Percentiles rank a stretch among this genome's conserved stretches.
Evolutionary conservation across 2,888 invertebrate genomes (phyloP).

Genomic region (Clitarchus hookeri): DNA sequence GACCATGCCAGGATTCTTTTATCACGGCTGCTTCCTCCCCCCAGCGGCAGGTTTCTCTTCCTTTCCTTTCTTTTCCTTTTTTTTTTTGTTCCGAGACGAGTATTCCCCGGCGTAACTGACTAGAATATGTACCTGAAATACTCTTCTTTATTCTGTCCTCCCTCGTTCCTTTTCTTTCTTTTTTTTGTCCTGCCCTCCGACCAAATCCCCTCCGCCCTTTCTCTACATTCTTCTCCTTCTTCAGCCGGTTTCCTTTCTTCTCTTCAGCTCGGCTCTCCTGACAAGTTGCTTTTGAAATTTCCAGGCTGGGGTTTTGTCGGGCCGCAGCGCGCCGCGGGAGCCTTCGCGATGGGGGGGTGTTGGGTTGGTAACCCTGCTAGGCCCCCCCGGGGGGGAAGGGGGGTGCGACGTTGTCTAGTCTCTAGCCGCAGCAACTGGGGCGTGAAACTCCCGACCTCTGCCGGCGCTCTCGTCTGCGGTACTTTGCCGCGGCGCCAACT

Average conservation of each 20-base stretch:
- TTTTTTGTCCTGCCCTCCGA: conserved; percentile 38
- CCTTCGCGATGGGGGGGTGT: not conserved
- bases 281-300: conserved; percentile 57
- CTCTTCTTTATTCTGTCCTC: not conserved
- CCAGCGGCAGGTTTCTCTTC: not conserved
- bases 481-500: too few relatives aligned
- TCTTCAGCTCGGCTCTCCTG: conserved; percentile 53
- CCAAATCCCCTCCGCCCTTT: conserved; percentile 44
- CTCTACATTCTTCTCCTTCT: conserved; percentile 45
- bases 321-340: conserved; percentile 21
- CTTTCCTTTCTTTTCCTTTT: not conserved
- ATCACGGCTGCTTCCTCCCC: not conserved
- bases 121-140: conserved; percentile 10
- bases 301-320: conserved; percentile 47
- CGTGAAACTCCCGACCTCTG: not conserved
- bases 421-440: not conserved
- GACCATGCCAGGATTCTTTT: conserved; percentile 2
- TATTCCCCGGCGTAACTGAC: not conserved
- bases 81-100: not conserved
- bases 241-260: conserved; percentile 35
- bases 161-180: conserved; percentile 12
- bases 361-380: not conserved
- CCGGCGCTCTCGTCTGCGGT: too few relatives aligned
- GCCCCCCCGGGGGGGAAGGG: too few relatives aligned
- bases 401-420: not conserved